Evolutionary conservation across 2,113 vertebrate genomes (phyloP).

Genomic region (Alaudala cheleensis): DNA sequence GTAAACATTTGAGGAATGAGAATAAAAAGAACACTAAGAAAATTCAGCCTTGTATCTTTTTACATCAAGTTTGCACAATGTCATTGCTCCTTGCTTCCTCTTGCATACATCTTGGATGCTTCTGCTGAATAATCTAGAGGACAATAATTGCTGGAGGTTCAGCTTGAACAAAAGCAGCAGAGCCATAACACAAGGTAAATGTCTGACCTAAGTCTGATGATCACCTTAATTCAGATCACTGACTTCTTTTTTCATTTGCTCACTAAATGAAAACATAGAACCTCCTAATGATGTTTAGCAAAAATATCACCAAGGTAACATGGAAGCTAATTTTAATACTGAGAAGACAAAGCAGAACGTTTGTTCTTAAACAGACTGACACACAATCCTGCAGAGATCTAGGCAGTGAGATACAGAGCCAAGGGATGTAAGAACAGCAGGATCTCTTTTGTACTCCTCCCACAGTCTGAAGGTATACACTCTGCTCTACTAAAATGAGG

Average conservation of each 20-base stretch:
- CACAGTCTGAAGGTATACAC: background rate
- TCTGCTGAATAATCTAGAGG: background rate
- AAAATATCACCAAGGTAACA: background rate
- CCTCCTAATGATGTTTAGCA: background rate
- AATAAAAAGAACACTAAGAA: background rate
- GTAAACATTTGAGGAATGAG: background rate
- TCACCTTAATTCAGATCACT: background rate
- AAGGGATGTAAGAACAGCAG: background rate
- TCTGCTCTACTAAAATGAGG: background rate
- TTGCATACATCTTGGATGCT: background rate
- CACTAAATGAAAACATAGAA: background rate
- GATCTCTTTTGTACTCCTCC: background rate
- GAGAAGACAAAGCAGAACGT: background rate
- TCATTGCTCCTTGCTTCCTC: background rate
- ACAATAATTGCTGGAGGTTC: background rate
- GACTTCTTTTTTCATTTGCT: background rate
- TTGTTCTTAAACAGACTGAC: background rate
- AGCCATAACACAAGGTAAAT: background rate
- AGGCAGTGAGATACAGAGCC: background rate
- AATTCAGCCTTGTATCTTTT: background rate
- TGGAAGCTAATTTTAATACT: background rate
- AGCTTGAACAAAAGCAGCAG: background rate
- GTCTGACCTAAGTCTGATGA: background rate
- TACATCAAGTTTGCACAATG: fast-evolving
- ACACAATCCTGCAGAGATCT: background rate